Evolutionary conservation across 2,888 invertebrate species (phyloP), one percentile per base, ranked within the genome.

Genomic region (Macropis europaea): DNA sequence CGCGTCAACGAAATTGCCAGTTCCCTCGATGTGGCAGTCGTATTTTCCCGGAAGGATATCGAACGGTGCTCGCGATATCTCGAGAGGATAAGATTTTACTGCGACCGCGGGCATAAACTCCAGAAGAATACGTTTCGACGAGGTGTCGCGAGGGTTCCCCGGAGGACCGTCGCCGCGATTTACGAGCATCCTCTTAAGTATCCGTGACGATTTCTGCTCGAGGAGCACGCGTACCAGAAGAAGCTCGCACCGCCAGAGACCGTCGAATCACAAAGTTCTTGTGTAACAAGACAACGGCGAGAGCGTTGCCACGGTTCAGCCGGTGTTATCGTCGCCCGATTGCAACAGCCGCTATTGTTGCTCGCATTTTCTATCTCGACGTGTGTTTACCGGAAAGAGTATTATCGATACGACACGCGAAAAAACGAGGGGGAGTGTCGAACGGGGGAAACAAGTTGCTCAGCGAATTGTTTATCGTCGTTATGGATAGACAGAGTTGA

Each of bases 51-150:
- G 24, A 24, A 28, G 34, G 48, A 53, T 69, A 47, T 48, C 73
- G 59, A 30, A 43, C 62, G 54, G 54, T 36, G 42, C 43, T 45
- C 73, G 32, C 53, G 54, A 32, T 61, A 56, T 73, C 76, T 59
- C 63, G 45, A 53, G 53, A 59, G 81, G 79, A 79, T 67, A 62
- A 73, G 76, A 66, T 73, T 80, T 80, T 79, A 82, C 70, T 76
- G 54, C 73, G 73, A 64, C 43, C 61, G 53, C 63, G 64, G 38
- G 56, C 82, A 82, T 80, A 80, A 80, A 80, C 52, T 73, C 68
- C 60, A 68, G 60, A 68, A 75, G 81, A 76, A 79, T 81, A 81
- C 75, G 79, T 64, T 80, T 71, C 62, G 81, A 76, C 75, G 76
- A 81, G 78, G 79, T 76, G 79, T 78, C 79, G 76, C 75, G 63